These are phyloP conservation scores for Chalcosyrphus nemorum DNA, from an alignment of 2,888 invertebrate species.

Conservation along the genomic window DNA sequence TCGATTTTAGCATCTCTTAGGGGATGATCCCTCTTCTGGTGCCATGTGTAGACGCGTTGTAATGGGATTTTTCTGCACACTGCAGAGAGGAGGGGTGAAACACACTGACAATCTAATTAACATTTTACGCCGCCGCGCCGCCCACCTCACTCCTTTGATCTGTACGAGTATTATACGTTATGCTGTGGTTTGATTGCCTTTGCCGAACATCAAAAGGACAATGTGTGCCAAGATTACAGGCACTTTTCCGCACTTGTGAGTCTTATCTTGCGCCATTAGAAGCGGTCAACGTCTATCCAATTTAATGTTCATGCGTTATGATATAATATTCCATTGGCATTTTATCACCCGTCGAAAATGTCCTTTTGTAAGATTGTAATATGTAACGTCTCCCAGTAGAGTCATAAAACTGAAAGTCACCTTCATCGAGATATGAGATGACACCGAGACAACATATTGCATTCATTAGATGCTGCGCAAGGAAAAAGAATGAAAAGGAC, in stretches of 20 bases:
- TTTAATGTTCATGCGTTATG: conserved; percentile 64
- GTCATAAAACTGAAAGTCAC: conserved; percentile 37
- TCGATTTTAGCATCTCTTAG: conserved; percentile 51
- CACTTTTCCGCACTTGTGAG: conserved; percentile 62
- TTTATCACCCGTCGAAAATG: conserved; percentile 38
- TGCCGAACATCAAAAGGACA: conserved; percentile 48
- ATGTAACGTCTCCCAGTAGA: conserved; percentile 40
- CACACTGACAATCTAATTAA: conserved; percentile 65
- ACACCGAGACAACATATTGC: conserved; percentile 61
- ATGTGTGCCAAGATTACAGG: conserved; percentile 44
- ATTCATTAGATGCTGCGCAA: conserved; percentile 47
- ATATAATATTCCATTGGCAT: conserved; percentile 51
- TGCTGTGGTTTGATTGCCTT: conserved; percentile 51
- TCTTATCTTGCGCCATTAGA: conserved; percentile 56
- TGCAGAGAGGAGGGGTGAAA: not conserved
- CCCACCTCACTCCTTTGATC: conserved; percentile 43
- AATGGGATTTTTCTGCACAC: conserved; percentile 25
- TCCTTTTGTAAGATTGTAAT: conserved; percentile 39
- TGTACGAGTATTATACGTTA: not conserved
- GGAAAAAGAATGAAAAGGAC: not conserved
- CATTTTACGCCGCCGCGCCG: conserved; percentile 45
- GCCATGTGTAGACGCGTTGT: conserved; percentile 1
- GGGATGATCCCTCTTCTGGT: conserved; percentile 18
- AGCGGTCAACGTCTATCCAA: conserved; percentile 62
- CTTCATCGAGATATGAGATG: not conserved